Conservation (phyloP, 1,140 invertebrate species). For the Cydia amplana region DNA sequence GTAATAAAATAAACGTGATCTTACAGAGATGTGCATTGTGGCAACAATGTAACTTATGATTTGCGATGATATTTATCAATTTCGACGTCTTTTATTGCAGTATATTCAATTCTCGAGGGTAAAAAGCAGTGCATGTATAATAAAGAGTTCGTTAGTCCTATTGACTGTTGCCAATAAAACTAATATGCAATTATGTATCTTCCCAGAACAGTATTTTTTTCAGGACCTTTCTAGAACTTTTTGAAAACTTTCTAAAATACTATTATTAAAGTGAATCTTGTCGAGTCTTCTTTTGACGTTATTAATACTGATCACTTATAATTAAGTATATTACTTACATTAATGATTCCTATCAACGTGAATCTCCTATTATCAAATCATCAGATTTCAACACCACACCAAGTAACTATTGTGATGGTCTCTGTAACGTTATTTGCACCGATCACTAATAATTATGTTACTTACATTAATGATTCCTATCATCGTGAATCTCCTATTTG, state of each 20-base stretch:
- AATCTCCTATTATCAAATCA: background rate
- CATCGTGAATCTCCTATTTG: background rate
- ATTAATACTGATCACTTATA: too few relatives aligned
- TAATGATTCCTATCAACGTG: too few relatives aligned
- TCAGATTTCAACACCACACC: background rate
- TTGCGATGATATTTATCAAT: conserved; percentile 21
- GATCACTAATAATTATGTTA: too few relatives aligned
- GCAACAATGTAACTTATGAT: conserved; percentile 5
- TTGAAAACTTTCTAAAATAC: too few relatives aligned
- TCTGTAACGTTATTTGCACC: too few relatives aligned
- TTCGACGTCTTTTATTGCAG: background rate
- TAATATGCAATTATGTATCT: too few relatives aligned
- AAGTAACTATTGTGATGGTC: background rate
- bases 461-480: too few relatives aligned
- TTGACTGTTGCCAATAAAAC: background rate
- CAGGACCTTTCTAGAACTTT: too few relatives aligned
- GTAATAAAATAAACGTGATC: conserved; percentile 17
- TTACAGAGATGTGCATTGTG: conserved; percentile 11
- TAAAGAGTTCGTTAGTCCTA: background rate
- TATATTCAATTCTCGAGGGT: background rate
- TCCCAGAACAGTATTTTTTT: too few relatives aligned
- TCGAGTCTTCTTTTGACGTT: too few relatives aligned
- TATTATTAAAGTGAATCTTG: too few relatives aligned
- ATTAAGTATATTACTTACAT: too few relatives aligned
- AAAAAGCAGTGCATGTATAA: background rate